phyloP scores from a whole-genome alignment of 35 echinoderm and acorn worm genomes.

The Holothuria glaberrima region DNA sequence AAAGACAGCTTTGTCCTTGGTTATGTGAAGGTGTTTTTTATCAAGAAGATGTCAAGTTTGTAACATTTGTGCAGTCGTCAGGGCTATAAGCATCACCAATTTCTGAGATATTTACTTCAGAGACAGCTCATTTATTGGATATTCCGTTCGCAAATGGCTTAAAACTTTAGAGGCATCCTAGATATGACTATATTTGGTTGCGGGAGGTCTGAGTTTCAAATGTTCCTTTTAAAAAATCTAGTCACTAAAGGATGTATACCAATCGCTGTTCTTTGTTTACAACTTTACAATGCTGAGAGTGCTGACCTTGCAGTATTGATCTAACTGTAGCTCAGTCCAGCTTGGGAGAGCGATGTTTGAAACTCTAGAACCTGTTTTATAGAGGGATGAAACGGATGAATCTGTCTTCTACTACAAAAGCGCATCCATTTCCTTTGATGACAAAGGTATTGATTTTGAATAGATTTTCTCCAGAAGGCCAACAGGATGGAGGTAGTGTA shows the following conservation, averaged over 20 bases:
- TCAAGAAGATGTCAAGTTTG: conserved; percentile 16
- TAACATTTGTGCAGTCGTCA: too few species aligned
- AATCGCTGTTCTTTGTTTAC: neutral
- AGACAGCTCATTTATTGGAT: neutral
- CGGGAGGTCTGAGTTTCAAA: conserved; percentile 6
- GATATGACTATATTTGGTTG: neutral
- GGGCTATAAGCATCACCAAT: too few species aligned
- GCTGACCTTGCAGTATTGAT: conserved; percentile 27
- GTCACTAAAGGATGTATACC: conserved; percentile 16
- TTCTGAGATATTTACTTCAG: conserved; percentile 8
- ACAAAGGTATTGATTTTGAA: neutral
- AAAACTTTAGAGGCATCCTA: conserved; percentile 17
- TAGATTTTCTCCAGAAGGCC: conserved; percentile 19
- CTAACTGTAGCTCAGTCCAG: too few species aligned
- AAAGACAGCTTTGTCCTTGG: neutral
- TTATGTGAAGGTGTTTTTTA: too few species aligned
- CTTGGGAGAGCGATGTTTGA: neutral
- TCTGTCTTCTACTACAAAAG: neutral
- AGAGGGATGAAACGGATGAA: neutral
- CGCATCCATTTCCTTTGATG: too few species aligned
- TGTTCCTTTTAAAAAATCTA: conserved; percentile 18
- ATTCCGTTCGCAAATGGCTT: too few species aligned
- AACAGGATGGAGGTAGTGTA: neutral
- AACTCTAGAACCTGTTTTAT: neutral
- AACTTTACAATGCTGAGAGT: neutral